Base-by-base conservation (phyloP, 1,140 invertebrate genomes). In the Laupala kohalensis region DNA sequence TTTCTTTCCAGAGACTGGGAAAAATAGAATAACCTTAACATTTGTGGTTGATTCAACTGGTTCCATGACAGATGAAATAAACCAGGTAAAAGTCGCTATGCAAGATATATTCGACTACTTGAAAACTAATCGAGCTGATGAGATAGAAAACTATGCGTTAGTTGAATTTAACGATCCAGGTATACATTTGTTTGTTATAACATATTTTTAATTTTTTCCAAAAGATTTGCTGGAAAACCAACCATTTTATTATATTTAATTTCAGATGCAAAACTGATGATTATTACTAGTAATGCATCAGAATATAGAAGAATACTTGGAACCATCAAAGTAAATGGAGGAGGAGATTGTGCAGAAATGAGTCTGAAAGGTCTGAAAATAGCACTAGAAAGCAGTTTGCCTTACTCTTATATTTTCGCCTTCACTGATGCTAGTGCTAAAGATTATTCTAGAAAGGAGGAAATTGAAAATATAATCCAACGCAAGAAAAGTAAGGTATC, bases 11-110 rank as follows among this genome's bases (percentile, higher is more conserved):
- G n/a, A n/a, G n/a, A n/a, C n/a, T n/a, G n/a, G n/a, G n/a, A n/a
- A n/a, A n/a, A 37, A 69, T 5, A 73, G 74, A 67, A 74, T 28
- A 13, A 62, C 26, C 71, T 79, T 92, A 74, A 88, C 86, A 5
- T 91, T 92, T 76, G 89, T 92, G 28, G 92, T 92, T 78, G 90
- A 92, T 78, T 85, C 86, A 0, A 92, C 90, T 0, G 89, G 89
- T 6, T 91, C 90, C 2, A 92, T 92, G 90, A 85, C 83, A 68
- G 85, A 90, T 77, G 89, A 91, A 77, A 80, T 91, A 69, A 79
- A 83, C 19, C 89, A 90, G 77, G 77, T 88, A 4, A 81, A 81
- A 26, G 82, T 84, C 71, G 88, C 88, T 3, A 89, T 89, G 0
- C 83, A 83, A 64, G 83, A 86, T 79, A 91, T 91, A 62, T 79